phyloP scores from a whole-genome alignment of 2,797 vertebrate species.

The Holocentrus rufus region DNA sequence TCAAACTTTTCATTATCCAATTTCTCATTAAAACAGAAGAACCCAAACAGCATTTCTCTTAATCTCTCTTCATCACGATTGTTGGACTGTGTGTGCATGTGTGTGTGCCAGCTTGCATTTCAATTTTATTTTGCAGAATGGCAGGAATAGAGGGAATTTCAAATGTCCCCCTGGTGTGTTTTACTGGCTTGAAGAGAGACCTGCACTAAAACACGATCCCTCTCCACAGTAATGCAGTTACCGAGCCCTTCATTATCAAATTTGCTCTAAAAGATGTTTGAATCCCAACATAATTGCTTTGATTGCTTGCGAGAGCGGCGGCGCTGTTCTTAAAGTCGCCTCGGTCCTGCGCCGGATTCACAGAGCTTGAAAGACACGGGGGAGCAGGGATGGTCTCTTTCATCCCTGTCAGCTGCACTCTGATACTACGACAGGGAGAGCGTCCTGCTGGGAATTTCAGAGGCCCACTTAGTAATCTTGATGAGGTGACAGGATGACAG shows the following conservation, averaged over 20 bases:
- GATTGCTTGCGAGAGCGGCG: slow-evolving; percentile 6
- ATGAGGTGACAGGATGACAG: slow-evolving; percentile 19
- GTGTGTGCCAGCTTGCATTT: slow-evolving; percentile 7
- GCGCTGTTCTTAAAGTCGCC: slow-evolving; percentile 1
- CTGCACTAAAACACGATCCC: background rate
- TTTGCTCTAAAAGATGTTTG: slow-evolving; percentile 4
- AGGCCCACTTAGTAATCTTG: slow-evolving; percentile 22
- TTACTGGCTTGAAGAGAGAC: background rate
- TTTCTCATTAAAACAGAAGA: slow-evolving; percentile 26
- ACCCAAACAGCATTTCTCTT: slow-evolving; percentile 1
- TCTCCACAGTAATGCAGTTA: background rate
- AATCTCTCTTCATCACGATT: slow-evolving; percentile 5
- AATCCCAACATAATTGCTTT: slow-evolving; percentile 10
- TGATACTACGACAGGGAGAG: slow-evolving; percentile 7
- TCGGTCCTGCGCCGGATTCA: background rate
- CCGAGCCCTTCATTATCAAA: slow-evolving; percentile 11
- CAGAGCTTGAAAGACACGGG: background rate
- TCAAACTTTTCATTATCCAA: slow-evolving; percentile 34
- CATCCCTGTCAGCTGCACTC: slow-evolving; percentile 28
- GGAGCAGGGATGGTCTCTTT: slow-evolving; percentile 27
- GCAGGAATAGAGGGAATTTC: background rate
- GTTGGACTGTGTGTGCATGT: too few relatives aligned
- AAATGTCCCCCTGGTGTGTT: slow-evolving; percentile 17
- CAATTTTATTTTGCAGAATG: slow-evolving; percentile 18
- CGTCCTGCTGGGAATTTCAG: slow-evolving; percentile 37